These are phyloP conservation scores for Chiloscyllium plagiosum DNA, from an alignment of 2,113 vertebrate species.

Conservation along the genomic window DNA sequence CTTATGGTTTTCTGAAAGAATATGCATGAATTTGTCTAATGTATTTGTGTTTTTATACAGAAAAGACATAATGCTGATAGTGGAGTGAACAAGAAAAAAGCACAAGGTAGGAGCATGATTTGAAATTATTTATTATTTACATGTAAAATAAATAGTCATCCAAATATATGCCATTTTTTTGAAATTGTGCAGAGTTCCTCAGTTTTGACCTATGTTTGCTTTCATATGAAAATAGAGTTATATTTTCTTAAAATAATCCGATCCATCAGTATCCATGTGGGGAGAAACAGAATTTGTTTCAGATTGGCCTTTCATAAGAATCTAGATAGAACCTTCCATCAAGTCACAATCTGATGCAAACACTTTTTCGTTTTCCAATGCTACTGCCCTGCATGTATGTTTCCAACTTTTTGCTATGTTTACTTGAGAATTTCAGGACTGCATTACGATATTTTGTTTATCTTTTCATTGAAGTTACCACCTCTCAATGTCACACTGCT, in stretches of 20 bases:
- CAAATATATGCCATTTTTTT: background rate
- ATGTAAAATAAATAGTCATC: background rate
- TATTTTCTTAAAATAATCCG: background rate
- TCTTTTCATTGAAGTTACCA: background rate
- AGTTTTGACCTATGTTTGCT: too few relatives aligned
- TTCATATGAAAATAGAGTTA: background rate
- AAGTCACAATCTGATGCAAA: too few relatives aligned
- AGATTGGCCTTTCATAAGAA: too few relatives aligned
- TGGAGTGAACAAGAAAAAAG: slow-evolving; percentile 91
- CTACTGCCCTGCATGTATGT: too few relatives aligned
- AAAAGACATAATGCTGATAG: slow-evolving; percentile 94
- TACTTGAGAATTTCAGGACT: too few relatives aligned
- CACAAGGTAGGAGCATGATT: slow-evolving; percentile 74
- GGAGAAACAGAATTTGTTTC: too few relatives aligned
- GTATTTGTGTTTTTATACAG: slow-evolving; percentile 59
- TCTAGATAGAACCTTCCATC: too few relatives aligned
- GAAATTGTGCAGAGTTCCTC: background rate
- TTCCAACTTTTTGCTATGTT: too few relatives aligned
- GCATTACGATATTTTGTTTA: too few relatives aligned
- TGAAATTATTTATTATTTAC: background rate
- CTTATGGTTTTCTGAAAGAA: background rate
- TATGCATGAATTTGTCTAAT: background rate
- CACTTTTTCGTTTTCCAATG: too few relatives aligned
- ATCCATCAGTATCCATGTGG: background rate
- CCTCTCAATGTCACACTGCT: background rate